Evolutionary conservation across 2,888 invertebrate species (phyloP), one percentile per base, ranked within the genome.

Genomic region (Sminthurinus aureus): DNA sequence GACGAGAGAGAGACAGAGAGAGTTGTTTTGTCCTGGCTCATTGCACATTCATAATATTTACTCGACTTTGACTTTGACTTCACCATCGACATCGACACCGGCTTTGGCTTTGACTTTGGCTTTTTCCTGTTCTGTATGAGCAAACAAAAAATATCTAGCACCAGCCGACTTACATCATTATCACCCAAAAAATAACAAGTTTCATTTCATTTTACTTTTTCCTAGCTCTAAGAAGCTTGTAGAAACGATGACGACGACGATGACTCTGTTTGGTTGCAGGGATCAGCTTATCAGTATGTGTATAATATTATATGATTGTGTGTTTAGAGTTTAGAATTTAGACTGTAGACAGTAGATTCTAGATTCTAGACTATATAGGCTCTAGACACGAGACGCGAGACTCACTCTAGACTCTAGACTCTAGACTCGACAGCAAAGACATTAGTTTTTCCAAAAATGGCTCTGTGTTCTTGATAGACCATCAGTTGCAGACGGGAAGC

Each of bases 1-100:
- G 6, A 38, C 3, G 38, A 38, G 38, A 38, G 38, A 38, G 38
- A 38, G 38, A 80, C 58, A 71, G 73, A 80, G 38, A 24, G 73
- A 52, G 24, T 24, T 75, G n/a, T 67, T 58, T 58, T 24, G 77
- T 50, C 76, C 69, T 84, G 85, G 84, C 84, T 85, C 85, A 85
- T 85, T 85, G 84, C 84, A 82, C 85, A 85, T 84, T 85, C 85
- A 85, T 83, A n/a, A 81, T 71, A 78, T 82, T 75, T 79, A 79
- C 74, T 74, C 58, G 50, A 22, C 20, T 18, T 12, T 9, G 24
- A 51, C 69, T 51, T 51, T 22, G 9, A 24, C 69, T 13, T 73
- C 81, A 66, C 69, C 69, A 79, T 67, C 78, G 69, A n/a, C n/a
- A n/a, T 74, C 58, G 50, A 22, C 20, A 2, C 3, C n/a, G 24